Conservation (phyloP, 2,797 vertebrate species). For the Tachyglossus aculeatus region DNA sequence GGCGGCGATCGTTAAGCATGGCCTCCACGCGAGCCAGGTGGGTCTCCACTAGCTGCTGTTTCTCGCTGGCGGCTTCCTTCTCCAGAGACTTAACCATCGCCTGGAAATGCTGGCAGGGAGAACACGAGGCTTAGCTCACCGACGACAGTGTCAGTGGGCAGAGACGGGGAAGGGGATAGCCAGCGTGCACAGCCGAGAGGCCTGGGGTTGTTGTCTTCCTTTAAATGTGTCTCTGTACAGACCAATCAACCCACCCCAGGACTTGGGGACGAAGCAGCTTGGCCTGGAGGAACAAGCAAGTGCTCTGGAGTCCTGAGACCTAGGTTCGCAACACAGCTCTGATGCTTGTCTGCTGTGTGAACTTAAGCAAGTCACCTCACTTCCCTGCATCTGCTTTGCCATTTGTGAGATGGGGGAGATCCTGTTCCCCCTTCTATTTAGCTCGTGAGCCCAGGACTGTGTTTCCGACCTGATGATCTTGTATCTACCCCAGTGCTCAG, state of each 20-base stretch:
- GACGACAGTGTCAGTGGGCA: too few species aligned
- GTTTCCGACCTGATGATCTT: too few species aligned
- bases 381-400: too few species aligned
- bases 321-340: not conserved
- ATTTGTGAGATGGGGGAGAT: not conserved
- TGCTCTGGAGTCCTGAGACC: fast-evolving
- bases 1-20: slow-evolving; percentile 93
- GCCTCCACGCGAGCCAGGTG: slow-evolving; percentile 96
- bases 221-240: too few species aligned
- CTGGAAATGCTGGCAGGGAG: slow-evolving; percentile 98
- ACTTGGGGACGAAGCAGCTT: not conserved
- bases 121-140: too few species aligned
- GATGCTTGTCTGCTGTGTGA: not conserved
- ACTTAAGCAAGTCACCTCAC: too few species aligned
- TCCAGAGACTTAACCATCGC: slow-evolving; percentile 96
- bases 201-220: too few species aligned
- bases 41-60: slow-evolving; percentile 96
- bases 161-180: too few species aligned
- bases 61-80: slow-evolving; percentile 96
- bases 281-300: not conserved
- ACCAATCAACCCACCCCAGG: too few species aligned
- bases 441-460: not conserved
- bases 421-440: not conserved
- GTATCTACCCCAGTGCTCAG: too few species aligned
- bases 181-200: too few species aligned